Evolutionary conservation across 2,797 vertebrate genomes (phyloP).

Genomic region (Chelonia mydas): DNA sequence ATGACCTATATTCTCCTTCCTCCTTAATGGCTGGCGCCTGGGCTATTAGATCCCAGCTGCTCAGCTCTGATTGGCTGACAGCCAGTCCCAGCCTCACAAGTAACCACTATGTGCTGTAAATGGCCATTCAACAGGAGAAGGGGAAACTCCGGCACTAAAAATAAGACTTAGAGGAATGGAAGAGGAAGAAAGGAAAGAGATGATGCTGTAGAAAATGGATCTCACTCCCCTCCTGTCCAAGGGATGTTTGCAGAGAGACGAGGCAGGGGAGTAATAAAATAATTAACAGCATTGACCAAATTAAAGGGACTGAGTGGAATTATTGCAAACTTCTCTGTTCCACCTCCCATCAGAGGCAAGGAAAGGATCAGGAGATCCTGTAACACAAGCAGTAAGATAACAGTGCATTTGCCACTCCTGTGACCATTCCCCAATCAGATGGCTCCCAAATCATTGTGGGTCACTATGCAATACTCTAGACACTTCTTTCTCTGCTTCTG

Average conservation of each 20-base stretch:
- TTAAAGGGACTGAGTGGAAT: neutral
- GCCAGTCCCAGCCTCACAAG: slow-evolving; percentile 74
- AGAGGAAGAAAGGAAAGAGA: slow-evolving; percentile 31
- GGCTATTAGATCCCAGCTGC: slow-evolving; percentile 72
- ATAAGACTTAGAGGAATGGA: neutral
- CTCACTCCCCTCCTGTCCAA: neutral
- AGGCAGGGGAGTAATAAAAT: neutral
- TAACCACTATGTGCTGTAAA: slow-evolving; percentile 37
- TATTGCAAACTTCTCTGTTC: neutral
- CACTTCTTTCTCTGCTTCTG: accelerated
- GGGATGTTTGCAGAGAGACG: neutral
- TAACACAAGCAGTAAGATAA: neutral
- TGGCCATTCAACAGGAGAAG: slow-evolving; percentile 30
- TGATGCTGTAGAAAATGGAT: neutral
- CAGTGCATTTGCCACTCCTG: neutral
- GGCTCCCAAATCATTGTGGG: neutral
- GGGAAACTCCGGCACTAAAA: slow-evolving; percentile 37
- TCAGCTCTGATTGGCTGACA: slow-evolving; percentile 76
- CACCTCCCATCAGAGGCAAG: neutral
- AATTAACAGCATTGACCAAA: neutral
- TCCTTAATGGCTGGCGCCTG: slow-evolving; percentile 68
- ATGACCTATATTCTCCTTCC: slow-evolving; percentile 71
- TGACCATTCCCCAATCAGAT: accelerated
- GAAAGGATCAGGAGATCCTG: neutral
- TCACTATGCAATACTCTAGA: accelerated